phyloP scores from a whole-genome alignment of 2,113 vertebrate species.

The Ranitomeya variabilis region DNA sequence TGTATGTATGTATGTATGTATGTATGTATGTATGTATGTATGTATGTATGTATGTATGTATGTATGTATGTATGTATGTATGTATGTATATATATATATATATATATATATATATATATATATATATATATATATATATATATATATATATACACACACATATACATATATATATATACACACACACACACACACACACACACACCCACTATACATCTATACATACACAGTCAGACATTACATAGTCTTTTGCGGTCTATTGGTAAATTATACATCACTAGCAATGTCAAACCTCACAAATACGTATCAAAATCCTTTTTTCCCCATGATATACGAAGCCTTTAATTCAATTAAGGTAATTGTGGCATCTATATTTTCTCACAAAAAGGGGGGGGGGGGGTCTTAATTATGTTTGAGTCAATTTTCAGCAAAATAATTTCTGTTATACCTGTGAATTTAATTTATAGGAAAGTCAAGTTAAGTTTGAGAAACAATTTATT shows the following conservation, averaged over 20 bases:
- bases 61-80: no score
- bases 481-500: constrained; percentile 97
- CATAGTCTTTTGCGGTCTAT: background rate
- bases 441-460: constrained; percentile 95
- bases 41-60: no score
- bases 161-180: background rate
- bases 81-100: no score
- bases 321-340: constrained; percentile 90
- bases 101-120: background rate
- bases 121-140: no score
- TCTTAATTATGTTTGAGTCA: constrained; percentile 98
- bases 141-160: no score
- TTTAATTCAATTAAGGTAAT: constrained; percentile 96
- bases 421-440: constrained; percentile 97
- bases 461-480: constrained; percentile 98
- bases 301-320: constrained; percentile 62
- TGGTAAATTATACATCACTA: constrained; percentile 77
- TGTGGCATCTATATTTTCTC: constrained; percentile 95
- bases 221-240: no score
- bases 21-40: no score
- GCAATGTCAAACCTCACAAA: constrained; percentile 94
- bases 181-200: background rate
- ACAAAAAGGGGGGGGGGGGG: constrained; percentile 89
- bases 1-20: no score
- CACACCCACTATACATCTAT: no score